Evolutionary conservation across 1,140 invertebrate species (phyloP), one percentile per base, ranked within the genome.

Genomic region (Ganaspis sp.): DNA sequence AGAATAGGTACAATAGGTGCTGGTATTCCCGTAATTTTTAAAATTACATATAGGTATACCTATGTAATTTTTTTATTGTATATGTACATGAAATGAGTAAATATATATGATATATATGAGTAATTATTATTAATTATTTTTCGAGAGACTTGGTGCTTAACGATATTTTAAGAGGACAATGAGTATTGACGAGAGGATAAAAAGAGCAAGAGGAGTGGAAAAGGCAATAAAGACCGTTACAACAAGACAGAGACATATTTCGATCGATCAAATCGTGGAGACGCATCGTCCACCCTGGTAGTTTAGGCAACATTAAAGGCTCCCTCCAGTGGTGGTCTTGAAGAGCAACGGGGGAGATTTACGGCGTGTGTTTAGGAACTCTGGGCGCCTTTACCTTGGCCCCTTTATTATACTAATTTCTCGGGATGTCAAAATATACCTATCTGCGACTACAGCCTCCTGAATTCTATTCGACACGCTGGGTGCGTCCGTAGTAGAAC

Each of bases 351-450:
- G 79, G 69, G 76, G 79, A 85, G 84, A 90, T 91, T 90, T 90
- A 90, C 87, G 87, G 84, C 88, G 86, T 89, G 87, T 90, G 87
- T 89, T 90, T 90, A 89, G 89, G 85, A 83, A 85, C 84, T 88
- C 26, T 84, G 82, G 81, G 45, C 80, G 81, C 80, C 74, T 75
- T 40, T 70, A 53, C 69, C 73, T 54, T 58, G 17, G 19, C 83
- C 83, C 84, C 85, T 90, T 90, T 90, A 91, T 91, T 90, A 90
- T 90, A 90, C 89, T 90, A 91, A 90, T 91, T 91, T 91, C 87
- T 88, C 80, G 88, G 85, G 82, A 88, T 86, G 89, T 90, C 89
- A 90, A 90, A 90, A 90, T 90, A 91, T 74, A 81, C 75, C 84
- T 85, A 85, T 87, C 74, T 73, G 73, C 76, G 72, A 74, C 80